Conservation (phyloP, 2,888 invertebrate genomes). For the Drosophila parthenogenetica region DNA sequence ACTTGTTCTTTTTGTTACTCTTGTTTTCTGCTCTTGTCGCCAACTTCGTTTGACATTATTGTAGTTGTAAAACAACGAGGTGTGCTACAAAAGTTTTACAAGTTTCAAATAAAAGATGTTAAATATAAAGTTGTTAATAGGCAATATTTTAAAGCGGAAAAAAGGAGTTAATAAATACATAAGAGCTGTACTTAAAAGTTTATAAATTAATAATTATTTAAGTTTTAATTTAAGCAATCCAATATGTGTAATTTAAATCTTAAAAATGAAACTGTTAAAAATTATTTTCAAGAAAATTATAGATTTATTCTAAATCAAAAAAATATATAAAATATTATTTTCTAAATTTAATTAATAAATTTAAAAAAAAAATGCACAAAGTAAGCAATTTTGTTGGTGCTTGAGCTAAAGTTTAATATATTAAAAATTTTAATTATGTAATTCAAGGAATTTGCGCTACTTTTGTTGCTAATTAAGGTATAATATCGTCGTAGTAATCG, state of each 20-base stretch:
- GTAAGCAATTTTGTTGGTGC: neutral
- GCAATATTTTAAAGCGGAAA: too few relatives aligned
- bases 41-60: constrained; percentile 72
- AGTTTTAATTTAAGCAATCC: too few relatives aligned
- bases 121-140: neutral
- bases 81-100: constrained; percentile 9
- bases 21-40: constrained; percentile 44
- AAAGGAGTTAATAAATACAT: too few relatives aligned
- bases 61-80: constrained; percentile 61
- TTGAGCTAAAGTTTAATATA: neutral
- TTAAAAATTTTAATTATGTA: constrained; percentile 3
- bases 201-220: too few relatives aligned
- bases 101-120: neutral
- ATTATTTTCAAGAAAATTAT: too few relatives aligned
- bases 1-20: constrained; percentile 34
- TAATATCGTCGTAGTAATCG: constrained; percentile 1
- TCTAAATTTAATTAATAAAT: too few relatives aligned
- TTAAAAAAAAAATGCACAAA: too few relatives aligned
- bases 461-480: constrained; percentile 11
- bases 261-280: too few relatives aligned
- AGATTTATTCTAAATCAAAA: too few relatives aligned
- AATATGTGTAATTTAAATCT: too few relatives aligned
- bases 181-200: too few relatives aligned
- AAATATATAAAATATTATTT: too few relatives aligned
- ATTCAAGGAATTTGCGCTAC: constrained; percentile 1